phyloP scores from a whole-genome alignment of 2,797 vertebrate species.

The Centroberyx gerrardi region DNA sequence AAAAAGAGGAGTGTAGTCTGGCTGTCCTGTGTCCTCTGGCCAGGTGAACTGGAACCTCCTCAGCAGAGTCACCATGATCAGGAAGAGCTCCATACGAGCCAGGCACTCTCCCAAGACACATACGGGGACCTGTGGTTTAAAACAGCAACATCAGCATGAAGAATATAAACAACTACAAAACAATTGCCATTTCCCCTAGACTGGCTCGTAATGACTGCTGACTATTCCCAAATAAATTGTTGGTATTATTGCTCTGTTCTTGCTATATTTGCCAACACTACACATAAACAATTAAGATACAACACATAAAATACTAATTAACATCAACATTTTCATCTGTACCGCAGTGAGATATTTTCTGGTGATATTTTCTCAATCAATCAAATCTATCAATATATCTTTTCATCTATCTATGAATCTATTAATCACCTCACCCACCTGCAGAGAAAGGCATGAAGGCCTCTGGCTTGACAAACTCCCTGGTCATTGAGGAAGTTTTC shows the following conservation, averaged over 20 bases:
- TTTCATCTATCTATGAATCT: too few species aligned
- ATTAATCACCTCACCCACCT: constrained; percentile 54
- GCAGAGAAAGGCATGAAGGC: constrained; percentile 85
- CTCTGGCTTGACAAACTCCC: constrained; percentile 83
- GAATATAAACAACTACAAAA: too few species aligned
- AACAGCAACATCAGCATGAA: neutral
- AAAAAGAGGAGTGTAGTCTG: constrained; percentile 74
- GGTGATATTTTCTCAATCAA: too few species aligned
- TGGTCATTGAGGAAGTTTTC: constrained; percentile 82
- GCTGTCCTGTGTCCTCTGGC: constrained; percentile 80
- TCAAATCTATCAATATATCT: too few species aligned
- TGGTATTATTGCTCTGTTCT: too few species aligned
- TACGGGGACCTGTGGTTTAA: constrained; percentile 70
- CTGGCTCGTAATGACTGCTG: too few species aligned
- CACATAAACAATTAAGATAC: too few species aligned
- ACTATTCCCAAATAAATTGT: too few species aligned
- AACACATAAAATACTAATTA: too few species aligned
- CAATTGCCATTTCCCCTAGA: neutral
- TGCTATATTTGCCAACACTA: too few species aligned
- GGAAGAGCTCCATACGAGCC: constrained; percentile 86
- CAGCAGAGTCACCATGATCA: constrained; percentile 79
- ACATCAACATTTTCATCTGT: too few species aligned
- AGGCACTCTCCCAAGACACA: constrained; percentile 84
- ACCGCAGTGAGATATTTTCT: too few species aligned
- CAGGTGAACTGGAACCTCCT: constrained; percentile 79